Evolutionary conservation across 1,140 invertebrate genomes (phyloP), one percentile per base, ranked within the genome.

Genomic region (Diachasmimorpha longicaudata): DNA sequence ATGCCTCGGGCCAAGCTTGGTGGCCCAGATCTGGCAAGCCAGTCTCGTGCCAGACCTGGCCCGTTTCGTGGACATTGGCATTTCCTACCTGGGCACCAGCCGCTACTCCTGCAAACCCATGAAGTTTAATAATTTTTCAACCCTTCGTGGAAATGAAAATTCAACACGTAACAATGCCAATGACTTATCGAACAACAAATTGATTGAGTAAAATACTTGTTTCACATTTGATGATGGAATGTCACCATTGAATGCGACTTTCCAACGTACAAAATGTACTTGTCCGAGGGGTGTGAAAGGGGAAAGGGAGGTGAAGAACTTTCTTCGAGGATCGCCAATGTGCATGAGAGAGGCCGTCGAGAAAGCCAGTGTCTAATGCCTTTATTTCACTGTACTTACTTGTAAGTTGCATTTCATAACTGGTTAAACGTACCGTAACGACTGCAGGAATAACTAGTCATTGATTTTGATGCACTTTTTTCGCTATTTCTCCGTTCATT

Each of bases 401-500:
- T 84, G 81, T 80, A 84, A 84, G 82, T 74, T 63, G 79, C 81
- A 87, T 87, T 87, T 88, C 85, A 86, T 88, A 88, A 88, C 85
- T 84, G 80, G 78, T 85, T 83, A 85, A 83, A 63, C 85, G 85
- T 87, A 85, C 85, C 86, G 83, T 85, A 84, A 87, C 85, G 80
- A 80, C 58, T 25, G 58, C 58, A 78, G 76, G 80, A 81, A 84
- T 83, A 81, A 63, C 58, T 63, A 63, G 58, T 63, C 58, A 63
- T 63, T 25, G 21, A 63, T 25, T 63, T 11, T 6, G 16, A 63
- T 6, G 14, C 3, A 25, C 23, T 63, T 58, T 58, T 58, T 63
- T 63, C 58, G 25, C 23, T 11, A 23, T 11, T 63, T 63, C 23
- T 63, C 23, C 10, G 19, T 63, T 25, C 21, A 9, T 25, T 63